These are phyloP conservation scores for Crossoptilon crossoptilon DNA, from an alignment of 2,797 vertebrate species.

Conservation along the genomic window DNA sequence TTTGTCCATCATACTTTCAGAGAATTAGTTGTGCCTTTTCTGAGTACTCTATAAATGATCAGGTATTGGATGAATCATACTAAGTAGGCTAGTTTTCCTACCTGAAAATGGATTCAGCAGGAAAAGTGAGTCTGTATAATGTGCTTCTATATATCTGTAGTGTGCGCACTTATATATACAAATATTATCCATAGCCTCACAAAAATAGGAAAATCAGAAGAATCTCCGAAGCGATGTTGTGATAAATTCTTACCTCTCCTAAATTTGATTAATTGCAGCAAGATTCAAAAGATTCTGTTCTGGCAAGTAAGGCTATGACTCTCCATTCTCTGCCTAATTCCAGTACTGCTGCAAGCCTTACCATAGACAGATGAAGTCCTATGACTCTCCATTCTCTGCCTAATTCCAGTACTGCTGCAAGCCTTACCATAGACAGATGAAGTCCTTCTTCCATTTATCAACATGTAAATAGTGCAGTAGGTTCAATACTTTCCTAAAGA, in stretches of 20 bases:
- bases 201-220: neutral
- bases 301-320: neutral
- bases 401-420: neutral
- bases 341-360: neutral
- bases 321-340: neutral
- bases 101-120: neutral
- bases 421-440: neutral
- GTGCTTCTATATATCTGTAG: neutral
- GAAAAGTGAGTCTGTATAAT: neutral
- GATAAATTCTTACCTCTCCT: neutral
- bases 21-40: neutral
- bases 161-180: neutral
- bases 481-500: neutral
- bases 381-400: neutral
- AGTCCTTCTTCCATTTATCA: neutral
- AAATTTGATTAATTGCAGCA: neutral
- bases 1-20: neutral
- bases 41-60: neutral
- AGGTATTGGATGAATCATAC: neutral
- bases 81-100: neutral
- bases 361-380: neutral
- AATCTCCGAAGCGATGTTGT: neutral
- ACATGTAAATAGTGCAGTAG: neutral
- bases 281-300: fast-evolving
- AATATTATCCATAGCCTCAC: neutral